A percentile compares a stretch with the other conserved stretches of the same genome.
phyloP scores from a whole-genome alignment of 2,888 invertebrate genomes.

The Dugesia japonica region DNA sequence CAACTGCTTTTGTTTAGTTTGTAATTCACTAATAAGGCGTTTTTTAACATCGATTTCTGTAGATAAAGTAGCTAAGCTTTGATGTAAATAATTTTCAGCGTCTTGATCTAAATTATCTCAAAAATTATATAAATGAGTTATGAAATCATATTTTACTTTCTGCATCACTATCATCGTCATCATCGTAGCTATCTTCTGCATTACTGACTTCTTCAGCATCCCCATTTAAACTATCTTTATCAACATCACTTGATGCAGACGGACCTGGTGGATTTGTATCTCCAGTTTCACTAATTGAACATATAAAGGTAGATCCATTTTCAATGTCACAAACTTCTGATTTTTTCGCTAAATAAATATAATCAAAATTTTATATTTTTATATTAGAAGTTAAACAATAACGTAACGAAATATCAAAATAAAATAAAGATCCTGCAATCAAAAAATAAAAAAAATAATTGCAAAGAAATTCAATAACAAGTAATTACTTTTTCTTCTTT shows the following conservation, averaged over 20 bases:
- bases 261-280: neutral
- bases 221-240: conserved; percentile 13
- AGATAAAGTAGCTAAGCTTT: conserved; percentile 70
- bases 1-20: conserved; percentile 68
- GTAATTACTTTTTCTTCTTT: neutral
- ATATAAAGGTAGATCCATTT: neutral
- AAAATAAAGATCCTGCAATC: neutral
- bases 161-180: conserved; percentile 31
- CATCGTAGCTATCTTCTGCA: conserved; percentile 26
- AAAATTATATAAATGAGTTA: neutral
- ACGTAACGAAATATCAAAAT: neutral
- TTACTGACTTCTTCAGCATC: conserved; percentile 27
- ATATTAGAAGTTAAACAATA: too few species aligned
- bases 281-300: neutral
- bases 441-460: neutral
- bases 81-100: conserved; percentile 49
- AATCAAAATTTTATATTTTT: too few species aligned
- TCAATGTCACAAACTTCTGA: neutral
- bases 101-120: neutral
- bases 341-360: neutral
- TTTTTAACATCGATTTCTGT: conserved; percentile 86
- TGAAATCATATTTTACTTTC: neutral
- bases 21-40: conserved; percentile 76
- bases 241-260: neutral
- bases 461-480: neutral